A percentile compares a stretch with the other conserved stretches of the same genome.
These are phyloP conservation scores for Neotragus pygmaeus DNA, from an alignment of 2,113 vertebrate species.

Conservation along the genomic window DNA sequence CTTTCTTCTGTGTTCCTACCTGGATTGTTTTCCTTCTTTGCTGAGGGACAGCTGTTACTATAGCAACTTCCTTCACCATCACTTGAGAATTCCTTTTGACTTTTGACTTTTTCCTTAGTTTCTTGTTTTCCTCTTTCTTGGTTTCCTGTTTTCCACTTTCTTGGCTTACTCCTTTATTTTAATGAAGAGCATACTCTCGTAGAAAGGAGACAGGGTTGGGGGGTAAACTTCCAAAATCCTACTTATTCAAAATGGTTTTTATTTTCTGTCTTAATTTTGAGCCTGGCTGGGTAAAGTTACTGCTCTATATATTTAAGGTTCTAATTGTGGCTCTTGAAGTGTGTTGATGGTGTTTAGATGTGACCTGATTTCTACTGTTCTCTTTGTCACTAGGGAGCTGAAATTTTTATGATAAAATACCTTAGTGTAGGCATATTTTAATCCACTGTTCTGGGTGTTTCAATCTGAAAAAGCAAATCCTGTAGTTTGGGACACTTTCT, in stretches of 20 bases:
- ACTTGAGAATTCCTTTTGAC: background rate
- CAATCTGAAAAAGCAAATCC: background rate
- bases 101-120: background rate
- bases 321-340: background rate
- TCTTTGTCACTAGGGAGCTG: background rate
- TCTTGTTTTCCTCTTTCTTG: background rate
- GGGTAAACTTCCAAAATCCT: background rate
- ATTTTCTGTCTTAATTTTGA: background rate
- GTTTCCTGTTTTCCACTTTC: background rate
- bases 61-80: background rate
- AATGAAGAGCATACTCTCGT: background rate
- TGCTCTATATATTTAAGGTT: background rate
- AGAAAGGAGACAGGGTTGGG: background rate
- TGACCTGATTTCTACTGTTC: background rate
- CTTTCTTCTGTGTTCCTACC: background rate
- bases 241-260: background rate
- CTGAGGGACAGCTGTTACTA: background rate
- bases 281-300: background rate
- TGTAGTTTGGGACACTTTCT: background rate
- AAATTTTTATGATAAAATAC: background rate
- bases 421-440: background rate
- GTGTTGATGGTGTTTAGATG: background rate
- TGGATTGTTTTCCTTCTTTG: background rate
- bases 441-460: background rate
- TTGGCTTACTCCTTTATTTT: background rate